phyloP scores from a whole-genome alignment of 2,113 vertebrate genomes.

The Dissostichus mawsoni region DNA sequence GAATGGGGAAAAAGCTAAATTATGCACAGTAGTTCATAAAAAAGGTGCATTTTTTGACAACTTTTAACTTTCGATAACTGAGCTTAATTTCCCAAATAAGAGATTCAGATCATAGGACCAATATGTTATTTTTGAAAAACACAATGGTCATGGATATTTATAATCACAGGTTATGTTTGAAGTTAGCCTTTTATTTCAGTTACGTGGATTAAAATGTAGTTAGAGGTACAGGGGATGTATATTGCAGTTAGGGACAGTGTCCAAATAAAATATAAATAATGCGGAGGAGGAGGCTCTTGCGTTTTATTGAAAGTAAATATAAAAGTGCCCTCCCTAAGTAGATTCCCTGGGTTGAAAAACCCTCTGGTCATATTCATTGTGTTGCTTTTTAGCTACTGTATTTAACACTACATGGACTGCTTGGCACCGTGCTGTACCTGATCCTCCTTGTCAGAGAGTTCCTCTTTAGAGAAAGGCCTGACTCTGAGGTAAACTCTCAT shows the following conservation, averaged over 20 bases:
- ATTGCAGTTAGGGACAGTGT: too few species aligned
- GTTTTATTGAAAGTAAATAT: neutral
- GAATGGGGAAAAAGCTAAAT: neutral
- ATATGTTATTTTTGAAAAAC: neutral
- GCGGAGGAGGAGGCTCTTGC: neutral
- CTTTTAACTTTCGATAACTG: too few species aligned
- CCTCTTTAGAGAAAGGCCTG: constrained; percentile 86
- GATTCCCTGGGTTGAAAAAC: too few species aligned
- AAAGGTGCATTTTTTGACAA: neutral
- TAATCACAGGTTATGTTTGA: neutral
- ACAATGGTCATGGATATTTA: neutral
- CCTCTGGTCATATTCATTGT: too few species aligned
- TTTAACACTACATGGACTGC: neutral
- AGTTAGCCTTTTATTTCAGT: neutral
- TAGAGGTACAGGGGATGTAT: too few species aligned
- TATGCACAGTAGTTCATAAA: neutral
- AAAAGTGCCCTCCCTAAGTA: too few species aligned
- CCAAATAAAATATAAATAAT: neutral
- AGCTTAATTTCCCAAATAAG: too few species aligned
- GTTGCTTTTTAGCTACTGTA: neutral
- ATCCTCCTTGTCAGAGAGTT: constrained; percentile 82
- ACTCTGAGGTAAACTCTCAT: constrained; percentile 90
- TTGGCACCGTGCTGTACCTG: constrained; percentile 79
- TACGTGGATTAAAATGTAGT: neutral
- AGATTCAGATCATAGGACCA: neutral